Conservation (phyloP, 2,888 invertebrate genomes). For the Epicampocera succincta region DNA sequence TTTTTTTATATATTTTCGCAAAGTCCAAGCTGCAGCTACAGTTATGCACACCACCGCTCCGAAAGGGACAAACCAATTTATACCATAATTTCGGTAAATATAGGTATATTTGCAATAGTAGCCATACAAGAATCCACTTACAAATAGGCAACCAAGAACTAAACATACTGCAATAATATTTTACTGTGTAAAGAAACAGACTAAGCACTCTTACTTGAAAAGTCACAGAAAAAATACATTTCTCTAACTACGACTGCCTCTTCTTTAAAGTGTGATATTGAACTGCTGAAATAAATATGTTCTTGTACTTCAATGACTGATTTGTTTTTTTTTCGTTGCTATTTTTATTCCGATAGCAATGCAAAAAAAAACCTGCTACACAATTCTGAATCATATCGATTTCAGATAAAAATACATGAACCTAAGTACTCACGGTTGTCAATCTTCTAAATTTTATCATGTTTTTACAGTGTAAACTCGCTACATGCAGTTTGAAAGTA, state of each 20-base stretch:
- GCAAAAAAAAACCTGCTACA: conserved; percentile 2
- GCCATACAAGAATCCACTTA: conserved; percentile 75
- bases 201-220: conserved; percentile 50
- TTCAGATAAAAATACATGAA: conserved; percentile 40
- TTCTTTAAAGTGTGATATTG: conserved; percentile 9
- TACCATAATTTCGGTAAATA: conserved; percentile 75
- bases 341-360: conserved; percentile 39
- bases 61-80: conserved; percentile 75
- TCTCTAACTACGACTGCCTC: background rate
- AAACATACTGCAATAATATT: background rate
- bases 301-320: conserved; percentile 11
- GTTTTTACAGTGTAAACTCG: too few relatives aligned
- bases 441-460: too few relatives aligned
- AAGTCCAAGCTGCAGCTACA: conserved; percentile 74
- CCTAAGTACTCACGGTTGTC: background rate
- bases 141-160: conserved; percentile 75
- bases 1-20: conserved; percentile 73
- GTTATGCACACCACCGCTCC: conserved; percentile 70
- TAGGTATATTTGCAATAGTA: conserved; percentile 76
- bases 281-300: conserved; percentile 35
- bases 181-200: background rate
- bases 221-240: conserved; percentile 64
- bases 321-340: conserved; percentile 21
- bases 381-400: conserved; percentile 47
- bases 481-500: too few relatives aligned